A percentile compares a stretch with the other conserved stretches of the same genome.
Evolutionary conservation across 2,888 invertebrate species (phyloP).

Genomic region (Caenorhabditis sp.): DNA sequence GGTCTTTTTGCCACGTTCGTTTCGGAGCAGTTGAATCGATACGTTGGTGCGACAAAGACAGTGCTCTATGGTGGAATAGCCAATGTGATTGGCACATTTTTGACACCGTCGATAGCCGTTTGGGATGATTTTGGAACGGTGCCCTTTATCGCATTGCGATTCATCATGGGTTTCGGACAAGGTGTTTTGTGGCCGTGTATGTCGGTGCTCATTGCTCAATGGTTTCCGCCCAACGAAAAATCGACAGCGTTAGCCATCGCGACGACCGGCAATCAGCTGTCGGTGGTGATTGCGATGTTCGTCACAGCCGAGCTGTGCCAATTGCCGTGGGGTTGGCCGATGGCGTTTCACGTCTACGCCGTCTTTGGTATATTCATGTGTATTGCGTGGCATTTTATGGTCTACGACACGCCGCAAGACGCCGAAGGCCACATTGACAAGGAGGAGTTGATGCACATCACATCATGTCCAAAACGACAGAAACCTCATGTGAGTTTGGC

Average conservation of each 20-base stretch:
- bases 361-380: conserved; percentile 61
- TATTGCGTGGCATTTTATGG: conserved; percentile 56
- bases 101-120: conserved; percentile 63
- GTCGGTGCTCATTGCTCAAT: conserved; percentile 66
- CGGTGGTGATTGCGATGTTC: conserved; percentile 68
- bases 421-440: conserved; percentile 43
- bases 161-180: conserved; percentile 69
- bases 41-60: conserved; percentile 55
- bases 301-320: conserved; percentile 69
- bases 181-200: conserved; percentile 69
- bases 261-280: conserved; percentile 69
- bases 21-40: conserved; percentile 47
- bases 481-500: neutral
- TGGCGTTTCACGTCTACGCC: conserved; percentile 67
- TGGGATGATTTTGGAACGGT: conserved; percentile 49
- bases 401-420: conserved; percentile 57
- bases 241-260: conserved; percentile 67
- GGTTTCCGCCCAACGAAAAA: conserved; percentile 68
- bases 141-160: conserved; percentile 57
- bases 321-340: conserved; percentile 67
- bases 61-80: conserved; percentile 65
- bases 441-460: conserved; percentile 52
- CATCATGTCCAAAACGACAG: conserved; percentile 12
- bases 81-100: conserved; percentile 65
- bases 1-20: conserved; percentile 48